These are phyloP conservation scores for Andrena minutula DNA, from an alignment of 2,888 invertebrate genomes.

Conservation along the genomic window DNA sequence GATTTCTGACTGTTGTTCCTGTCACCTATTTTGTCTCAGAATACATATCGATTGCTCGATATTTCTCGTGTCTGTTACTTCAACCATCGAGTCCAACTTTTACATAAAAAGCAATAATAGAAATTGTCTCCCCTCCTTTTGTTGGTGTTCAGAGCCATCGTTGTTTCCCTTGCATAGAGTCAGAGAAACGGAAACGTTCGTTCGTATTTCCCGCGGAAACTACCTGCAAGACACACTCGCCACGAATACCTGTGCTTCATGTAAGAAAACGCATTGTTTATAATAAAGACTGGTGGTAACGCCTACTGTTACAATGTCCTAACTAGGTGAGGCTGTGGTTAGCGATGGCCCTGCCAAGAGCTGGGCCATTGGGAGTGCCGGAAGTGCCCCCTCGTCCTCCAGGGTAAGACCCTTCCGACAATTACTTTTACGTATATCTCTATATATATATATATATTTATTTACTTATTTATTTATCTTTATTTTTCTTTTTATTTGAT, in stretches of 20 bases:
- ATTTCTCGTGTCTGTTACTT: not conserved
- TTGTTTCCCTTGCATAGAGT: not conserved
- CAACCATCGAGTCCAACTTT: not conserved
- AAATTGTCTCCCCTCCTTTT: not conserved
- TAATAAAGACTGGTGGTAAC: slow-evolving; percentile 81
- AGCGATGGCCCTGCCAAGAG: slow-evolving; percentile 85
- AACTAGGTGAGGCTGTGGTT: slow-evolving; percentile 85
- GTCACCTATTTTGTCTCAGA: not conserved
- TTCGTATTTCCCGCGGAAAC: slow-evolving; percentile 3
- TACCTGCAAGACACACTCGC: slow-evolving; percentile 11
- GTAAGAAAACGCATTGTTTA: slow-evolving; percentile 68
- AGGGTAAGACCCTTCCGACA: slow-evolving; percentile 87
- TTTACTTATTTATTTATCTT: slow-evolving; percentile 22
- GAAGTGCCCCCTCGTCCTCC: slow-evolving; percentile 86
- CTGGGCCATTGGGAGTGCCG: slow-evolving; percentile 85
- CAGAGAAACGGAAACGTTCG: not conserved
- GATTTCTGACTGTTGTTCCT: not conserved
- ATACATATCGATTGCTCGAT: too few species aligned
- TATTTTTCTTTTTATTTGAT: slow-evolving; percentile 65
- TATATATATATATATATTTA: slow-evolving; percentile 42
- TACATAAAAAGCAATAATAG: not conserved
- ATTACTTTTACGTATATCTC: slow-evolving; percentile 79
- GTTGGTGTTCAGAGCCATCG: not conserved
- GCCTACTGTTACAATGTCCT: slow-evolving; percentile 84
- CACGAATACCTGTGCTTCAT: slow-evolving; percentile 59